Conservation (phyloP, 2,888 invertebrate species). For the Chloromyia formosa region DNA sequence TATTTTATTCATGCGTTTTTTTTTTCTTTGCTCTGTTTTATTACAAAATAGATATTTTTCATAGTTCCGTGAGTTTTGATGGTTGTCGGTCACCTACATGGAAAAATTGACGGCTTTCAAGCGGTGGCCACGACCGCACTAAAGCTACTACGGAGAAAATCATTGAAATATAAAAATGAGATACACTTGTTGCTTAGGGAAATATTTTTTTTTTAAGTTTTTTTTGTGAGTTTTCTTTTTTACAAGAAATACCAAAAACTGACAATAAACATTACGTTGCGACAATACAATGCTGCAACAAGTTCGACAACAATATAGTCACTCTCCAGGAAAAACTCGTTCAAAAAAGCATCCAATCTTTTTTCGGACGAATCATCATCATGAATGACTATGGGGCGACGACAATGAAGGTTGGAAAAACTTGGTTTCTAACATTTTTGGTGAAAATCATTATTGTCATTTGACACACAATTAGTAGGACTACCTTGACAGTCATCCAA, state of each 20-base stretch:
- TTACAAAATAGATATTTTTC: conserved; percentile 1
- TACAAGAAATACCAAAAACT: background rate
- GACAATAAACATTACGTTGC: background rate
- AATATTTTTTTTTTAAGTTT: too few relatives aligned
- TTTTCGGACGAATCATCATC: conserved; percentile 29
- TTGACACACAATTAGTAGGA: background rate
- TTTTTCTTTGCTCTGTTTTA: conserved; percentile 9
- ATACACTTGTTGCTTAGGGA: too few relatives aligned
- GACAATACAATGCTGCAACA: background rate
- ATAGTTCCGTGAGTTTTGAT: conserved; percentile 29
- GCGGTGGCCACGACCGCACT: too few relatives aligned
- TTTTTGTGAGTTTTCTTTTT: background rate
- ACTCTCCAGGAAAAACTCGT: background rate
- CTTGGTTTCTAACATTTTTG: too few relatives aligned
- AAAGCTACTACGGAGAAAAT: too few relatives aligned
- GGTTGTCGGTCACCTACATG: too few relatives aligned
- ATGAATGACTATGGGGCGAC: background rate
- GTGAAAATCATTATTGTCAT: conserved; percentile 11
- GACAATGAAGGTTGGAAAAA: conserved; percentile 37
- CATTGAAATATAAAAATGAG: background rate
- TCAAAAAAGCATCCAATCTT: conserved; percentile 11
- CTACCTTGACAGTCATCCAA: background rate
- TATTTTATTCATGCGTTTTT: conserved; percentile 5
- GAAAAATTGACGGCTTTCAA: too few relatives aligned
- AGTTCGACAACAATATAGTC: background rate